Evolutionary conservation across 2,113 vertebrate species (phyloP), one percentile per base, ranked within the genome.

Genomic region (Lampris megalopsis): DNA sequence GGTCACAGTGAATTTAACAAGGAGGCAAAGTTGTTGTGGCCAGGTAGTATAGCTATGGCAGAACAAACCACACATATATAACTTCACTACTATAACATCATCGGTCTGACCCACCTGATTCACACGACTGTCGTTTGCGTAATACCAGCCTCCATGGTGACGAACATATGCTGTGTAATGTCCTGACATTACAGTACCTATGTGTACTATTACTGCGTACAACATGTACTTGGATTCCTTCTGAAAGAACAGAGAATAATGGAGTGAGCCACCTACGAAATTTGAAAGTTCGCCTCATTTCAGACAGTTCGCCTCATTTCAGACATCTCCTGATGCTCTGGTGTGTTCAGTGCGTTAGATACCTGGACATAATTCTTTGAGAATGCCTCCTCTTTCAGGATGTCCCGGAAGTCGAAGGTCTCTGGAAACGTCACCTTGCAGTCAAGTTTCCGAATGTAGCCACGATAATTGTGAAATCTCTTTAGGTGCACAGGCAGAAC

Each of bases 171-270:
- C 91, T 0, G 92, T 94, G 48, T 94, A 94, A 73, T 94, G 94
- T 0, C 94, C 94, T 42, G 0, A 86, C n/a, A 1, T 3, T 3
- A 88, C 79, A 9, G 0, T 0, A 6, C 94, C 94, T 60, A 45
- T 70, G 71, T 94, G 94, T 49, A 93, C 91, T 0, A 93, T 84
- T n/a, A 94, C 94, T 6, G 90, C 92, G 42, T 86, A 93, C 70
- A 94, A 68, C 9, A 75, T 86, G 84, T 94, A 94, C 43, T 0
- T 68, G 38, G 77, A 70, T 52, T 77, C 52, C 41, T 11, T 41
- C 92, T 93, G 73, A 2, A 70, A 63, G 38, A 60, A 71, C 1
- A 85, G 7, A 62, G 6, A 35, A 69, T 6, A 11, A 5, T 47
- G 13, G 7, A 3, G 40, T 45, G 45, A n/a, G 13, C n/a, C 0